A percentile compares a stretch with the other conserved stretches of the same genome.
phyloP scores from a whole-genome alignment of 2,113 vertebrate species.

The Dissostichus mawsoni region DNA sequence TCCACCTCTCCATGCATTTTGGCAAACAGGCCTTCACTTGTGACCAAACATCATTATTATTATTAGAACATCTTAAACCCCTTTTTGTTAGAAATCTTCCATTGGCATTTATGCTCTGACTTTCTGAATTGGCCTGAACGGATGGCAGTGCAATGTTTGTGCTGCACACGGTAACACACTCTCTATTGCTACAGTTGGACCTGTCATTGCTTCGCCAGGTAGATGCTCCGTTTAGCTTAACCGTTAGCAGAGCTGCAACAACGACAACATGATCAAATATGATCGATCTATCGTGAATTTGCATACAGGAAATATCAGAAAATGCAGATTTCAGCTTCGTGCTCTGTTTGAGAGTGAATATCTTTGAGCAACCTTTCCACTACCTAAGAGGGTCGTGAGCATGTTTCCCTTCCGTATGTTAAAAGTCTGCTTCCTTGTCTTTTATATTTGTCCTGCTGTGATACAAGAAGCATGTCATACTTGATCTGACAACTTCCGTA shows the following conservation, averaged over 20 bases:
- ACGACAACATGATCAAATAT: too few relatives aligned
- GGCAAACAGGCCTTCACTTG: conserved; percentile 77
- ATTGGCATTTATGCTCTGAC: conserved; percentile 82
- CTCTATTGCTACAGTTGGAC: conserved; percentile 82
- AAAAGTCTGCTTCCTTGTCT: too few relatives aligned
- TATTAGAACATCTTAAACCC: conserved; percentile 74
- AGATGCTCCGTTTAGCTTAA: conserved; percentile 64
- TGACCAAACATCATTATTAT: conserved; percentile 55
- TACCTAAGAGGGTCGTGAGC: too few relatives aligned
- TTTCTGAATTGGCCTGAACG: conserved; percentile 78
- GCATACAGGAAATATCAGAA: too few relatives aligned
- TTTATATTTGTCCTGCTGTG: too few relatives aligned
- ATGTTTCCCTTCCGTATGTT: too few relatives aligned
- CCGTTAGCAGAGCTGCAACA: not conserved
- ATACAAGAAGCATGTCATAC: too few relatives aligned
- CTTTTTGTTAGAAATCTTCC: conserved; percentile 61
- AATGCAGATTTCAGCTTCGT: too few relatives aligned
- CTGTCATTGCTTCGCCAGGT: conserved; percentile 77
- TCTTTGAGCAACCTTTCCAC: too few relatives aligned
- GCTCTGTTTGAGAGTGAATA: too few relatives aligned
- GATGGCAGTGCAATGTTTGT: conserved; percentile 83
- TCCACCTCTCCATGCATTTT: conserved; percentile 63
- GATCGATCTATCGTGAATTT: too few relatives aligned
- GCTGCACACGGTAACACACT: conserved; percentile 77
- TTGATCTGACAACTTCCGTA: too few relatives aligned